These are phyloP conservation scores for Paracyprichromis sp. DNA, from an alignment of 2,113 vertebrate genomes.

Conservation along the genomic window DNA sequence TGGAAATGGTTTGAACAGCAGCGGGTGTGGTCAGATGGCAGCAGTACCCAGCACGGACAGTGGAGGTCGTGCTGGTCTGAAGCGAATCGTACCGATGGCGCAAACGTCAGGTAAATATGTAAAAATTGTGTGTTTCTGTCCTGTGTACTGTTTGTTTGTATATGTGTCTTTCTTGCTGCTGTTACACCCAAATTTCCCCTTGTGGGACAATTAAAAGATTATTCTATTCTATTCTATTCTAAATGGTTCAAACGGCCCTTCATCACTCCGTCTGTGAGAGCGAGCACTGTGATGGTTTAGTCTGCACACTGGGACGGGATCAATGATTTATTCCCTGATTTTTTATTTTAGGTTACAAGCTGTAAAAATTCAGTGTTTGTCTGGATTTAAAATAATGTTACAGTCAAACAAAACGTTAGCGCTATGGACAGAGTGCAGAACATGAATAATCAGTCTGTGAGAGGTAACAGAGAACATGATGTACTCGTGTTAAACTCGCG, in stretches of 20 bases:
- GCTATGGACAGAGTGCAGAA: neutral
- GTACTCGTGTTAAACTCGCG: accelerated
- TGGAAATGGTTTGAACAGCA: accelerated
- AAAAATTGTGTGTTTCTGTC: neutral
- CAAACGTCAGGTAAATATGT: neutral
- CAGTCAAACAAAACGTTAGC: accelerated
- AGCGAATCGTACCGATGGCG: accelerated
- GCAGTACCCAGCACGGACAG: neutral
- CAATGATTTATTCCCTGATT: neutral
- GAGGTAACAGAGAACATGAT: neutral
- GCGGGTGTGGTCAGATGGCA: accelerated
- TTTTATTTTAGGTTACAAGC: neutral
- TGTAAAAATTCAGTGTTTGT: neutral
- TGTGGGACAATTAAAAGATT: neutral
- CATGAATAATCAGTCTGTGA: neutral
- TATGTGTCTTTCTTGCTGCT: neutral
- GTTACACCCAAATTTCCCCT: accelerated
- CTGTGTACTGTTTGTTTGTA: neutral
- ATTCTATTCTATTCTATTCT: accelerated
- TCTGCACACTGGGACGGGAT: neutral
- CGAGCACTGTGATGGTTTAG: neutral
- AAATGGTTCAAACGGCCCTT: neutral
- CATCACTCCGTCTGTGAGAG: neutral
- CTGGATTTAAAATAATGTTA: neutral
- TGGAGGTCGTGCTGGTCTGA: neutral